Evolutionary conservation across 2,888 invertebrate species (phyloP), one percentile per base, ranked within the genome.

Genomic region (Eupithecia pulchellata): DNA sequence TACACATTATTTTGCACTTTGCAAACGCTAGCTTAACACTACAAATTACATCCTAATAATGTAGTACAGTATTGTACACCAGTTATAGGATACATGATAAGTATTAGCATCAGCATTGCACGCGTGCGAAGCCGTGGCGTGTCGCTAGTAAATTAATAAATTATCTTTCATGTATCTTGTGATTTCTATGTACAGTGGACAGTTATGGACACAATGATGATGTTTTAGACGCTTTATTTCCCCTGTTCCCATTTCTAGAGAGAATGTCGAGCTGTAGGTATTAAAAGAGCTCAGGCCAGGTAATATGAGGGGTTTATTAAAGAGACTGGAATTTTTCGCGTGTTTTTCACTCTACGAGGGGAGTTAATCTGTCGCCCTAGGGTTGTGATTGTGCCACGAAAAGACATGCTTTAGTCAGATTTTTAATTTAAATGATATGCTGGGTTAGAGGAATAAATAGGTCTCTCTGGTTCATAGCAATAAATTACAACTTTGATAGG

Each of bases 291-390:
- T 64, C 66, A 70, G 69, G 69, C 64, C 81, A 79, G 80, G 86
- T 86, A 87, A 88, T 84, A 77, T 81, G 80, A 76, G 79, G 80
- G 52, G 86, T 86, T 89, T 90, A 91, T 90, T 90, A 89, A 88
- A 86, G 83, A 83, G 83, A 84, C 84, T 82, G 81, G 84, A 85
- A 85, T 84, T 88, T 87, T 84, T 84, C 82, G 75, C 84, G 81
- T 80, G 79, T 82, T 82, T 82, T 82, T 81, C 79, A 80, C 83
- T 76, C 78, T 77, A 76, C 75, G 76, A 75, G 72, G 80, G 76
- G 81, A 85, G 83, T 86, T 86, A 86, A 87, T 86, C 73, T 74
- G 32, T 32, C 30, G 11, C 52, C 5, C n/a, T 32, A 32, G 58
- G 8, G 30, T 30, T 30, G 58, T 32, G 30, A 9, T 57, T 6